Percentiles rank a stretch among this genome's conserved stretches.
These are phyloP conservation scores for Latheticus oryzae DNA, from an alignment of 2,888 invertebrate genomes.

Conservation along the genomic window DNA sequence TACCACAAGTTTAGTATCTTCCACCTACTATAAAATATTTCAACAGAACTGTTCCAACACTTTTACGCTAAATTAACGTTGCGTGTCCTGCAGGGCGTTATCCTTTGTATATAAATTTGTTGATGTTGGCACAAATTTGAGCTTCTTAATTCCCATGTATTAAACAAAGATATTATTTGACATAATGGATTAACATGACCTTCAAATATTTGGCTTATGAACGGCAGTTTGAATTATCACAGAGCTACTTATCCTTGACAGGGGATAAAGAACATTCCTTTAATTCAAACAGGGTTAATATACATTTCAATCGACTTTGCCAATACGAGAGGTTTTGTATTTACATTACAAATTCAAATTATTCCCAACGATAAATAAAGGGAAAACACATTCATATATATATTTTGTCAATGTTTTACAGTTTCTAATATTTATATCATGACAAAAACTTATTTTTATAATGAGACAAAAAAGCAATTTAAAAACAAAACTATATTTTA, in stretches of 20 bases:
- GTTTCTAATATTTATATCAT: too few species aligned
- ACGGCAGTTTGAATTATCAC: constrained; percentile 8
- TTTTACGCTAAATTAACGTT: constrained; percentile 14
- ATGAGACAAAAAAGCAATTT: too few species aligned
- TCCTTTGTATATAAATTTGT: constrained; percentile 21
- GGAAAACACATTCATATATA: too few species aligned
- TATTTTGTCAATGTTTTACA: too few species aligned
- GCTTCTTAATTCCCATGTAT: constrained; percentile 9
- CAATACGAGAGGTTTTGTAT: constrained; percentile 1
- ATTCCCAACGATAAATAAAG: too few species aligned
- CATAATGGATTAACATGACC: constrained; percentile 14
- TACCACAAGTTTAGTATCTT: constrained; percentile 18
- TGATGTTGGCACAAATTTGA: constrained; percentile 14
- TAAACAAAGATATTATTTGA: constrained; percentile 23
- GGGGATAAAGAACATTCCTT: constrained; percentile 1
- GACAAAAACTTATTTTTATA: too few species aligned
- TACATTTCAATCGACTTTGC: constrained; percentile 5
- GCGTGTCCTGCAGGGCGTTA: constrained; percentile 12
- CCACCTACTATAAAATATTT: constrained; percentile 19
- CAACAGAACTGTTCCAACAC: constrained; percentile 20
- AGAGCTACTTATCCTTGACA: constrained; percentile 4
- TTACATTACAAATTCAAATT: too few species aligned
- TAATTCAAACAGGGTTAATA: background rate
- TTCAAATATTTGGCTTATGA: constrained; percentile 24
- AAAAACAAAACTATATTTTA: too few species aligned